phyloP scores from a whole-genome alignment of 2,113 vertebrate species.

The Heterocephalus glaber region DNA sequence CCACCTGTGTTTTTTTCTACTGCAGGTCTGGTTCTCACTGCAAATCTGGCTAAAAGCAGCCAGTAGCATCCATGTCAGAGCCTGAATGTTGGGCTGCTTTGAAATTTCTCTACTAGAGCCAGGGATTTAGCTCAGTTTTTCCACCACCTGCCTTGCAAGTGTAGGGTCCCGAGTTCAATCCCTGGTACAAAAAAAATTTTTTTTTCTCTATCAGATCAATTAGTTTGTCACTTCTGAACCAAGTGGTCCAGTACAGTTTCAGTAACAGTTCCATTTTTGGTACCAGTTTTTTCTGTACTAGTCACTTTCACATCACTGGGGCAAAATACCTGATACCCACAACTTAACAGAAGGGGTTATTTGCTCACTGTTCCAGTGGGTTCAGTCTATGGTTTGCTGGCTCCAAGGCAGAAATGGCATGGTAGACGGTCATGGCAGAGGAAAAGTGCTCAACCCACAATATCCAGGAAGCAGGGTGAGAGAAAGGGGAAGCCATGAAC shows the following conservation, averaged over 20 bases:
- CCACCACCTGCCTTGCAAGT: no score
- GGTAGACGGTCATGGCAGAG: background rate
- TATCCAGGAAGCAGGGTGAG: background rate
- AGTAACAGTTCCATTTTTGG: background rate
- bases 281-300: background rate
- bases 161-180: no score
- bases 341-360: background rate
- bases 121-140: no score
- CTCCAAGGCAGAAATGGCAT: no score
- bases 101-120: background rate
- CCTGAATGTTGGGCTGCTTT: background rate
- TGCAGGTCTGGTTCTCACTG: background rate
- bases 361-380: no score
- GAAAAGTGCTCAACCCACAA: background rate
- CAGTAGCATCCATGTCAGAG: background rate
- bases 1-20: background rate
- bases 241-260: background rate
- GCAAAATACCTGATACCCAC: background rate
- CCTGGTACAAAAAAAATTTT: no score
- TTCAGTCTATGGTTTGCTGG: no score
- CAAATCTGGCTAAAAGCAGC: background rate
- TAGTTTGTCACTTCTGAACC: background rate
- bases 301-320: background rate
- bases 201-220: background rate
- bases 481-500: background rate